Conservation (phyloP, 2,113 vertebrate genomes). For the Phrynosoma platyrhinos region DNA sequence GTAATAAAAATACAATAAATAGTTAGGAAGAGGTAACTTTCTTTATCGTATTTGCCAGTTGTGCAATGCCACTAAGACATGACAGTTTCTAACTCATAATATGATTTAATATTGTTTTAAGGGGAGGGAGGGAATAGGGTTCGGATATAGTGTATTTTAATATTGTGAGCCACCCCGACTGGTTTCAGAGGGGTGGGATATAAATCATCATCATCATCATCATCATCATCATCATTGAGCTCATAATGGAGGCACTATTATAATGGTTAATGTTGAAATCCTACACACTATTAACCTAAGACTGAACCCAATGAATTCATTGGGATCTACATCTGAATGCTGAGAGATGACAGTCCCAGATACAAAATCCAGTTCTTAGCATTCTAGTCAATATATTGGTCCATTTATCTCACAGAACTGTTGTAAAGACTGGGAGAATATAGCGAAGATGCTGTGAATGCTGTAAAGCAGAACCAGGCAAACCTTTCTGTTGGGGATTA, state of each 20-base stretch:
- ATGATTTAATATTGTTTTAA: no score
- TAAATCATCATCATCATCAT: no score
- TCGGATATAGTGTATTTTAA: no score
- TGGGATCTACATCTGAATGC: no score
- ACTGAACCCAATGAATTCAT: neutral
- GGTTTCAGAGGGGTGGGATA: no score
- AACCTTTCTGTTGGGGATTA: neutral
- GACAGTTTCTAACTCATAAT: neutral
- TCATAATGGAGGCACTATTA: neutral
- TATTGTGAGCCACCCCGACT: no score
- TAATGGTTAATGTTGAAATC: neutral
- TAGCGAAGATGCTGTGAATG: neutral
- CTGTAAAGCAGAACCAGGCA: neutral
- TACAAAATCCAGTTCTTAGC: neutral
- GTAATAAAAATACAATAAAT: slow-evolving; percentile 33
- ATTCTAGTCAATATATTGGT: neutral
- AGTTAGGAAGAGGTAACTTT: neutral
- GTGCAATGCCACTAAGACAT: neutral
- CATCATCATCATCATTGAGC: no score
- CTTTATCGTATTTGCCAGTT: neutral
- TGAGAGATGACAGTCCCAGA: neutral
- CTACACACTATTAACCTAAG: neutral
- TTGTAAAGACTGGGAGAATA: neutral
- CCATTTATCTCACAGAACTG: neutral
- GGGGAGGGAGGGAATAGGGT: no score